Evolutionary conservation across 1,140 invertebrate species (phyloP), one percentile per base, ranked within the genome.

Genomic region (Agrilus planipennis): DNA sequence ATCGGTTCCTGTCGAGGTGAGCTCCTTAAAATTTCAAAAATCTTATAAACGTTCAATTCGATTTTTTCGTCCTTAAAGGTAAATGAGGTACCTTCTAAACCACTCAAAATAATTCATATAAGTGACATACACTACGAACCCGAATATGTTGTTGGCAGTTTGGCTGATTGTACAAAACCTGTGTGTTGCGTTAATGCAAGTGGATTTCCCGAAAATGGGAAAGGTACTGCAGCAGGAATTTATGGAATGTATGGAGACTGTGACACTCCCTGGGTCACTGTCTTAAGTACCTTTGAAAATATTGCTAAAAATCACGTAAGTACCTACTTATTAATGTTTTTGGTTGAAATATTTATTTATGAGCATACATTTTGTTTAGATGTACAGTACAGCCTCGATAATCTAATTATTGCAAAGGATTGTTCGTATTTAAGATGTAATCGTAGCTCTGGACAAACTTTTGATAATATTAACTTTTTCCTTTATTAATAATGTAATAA

Each of bases 61-160:
- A n/a, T n/a, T n/a, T n/a, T n/a, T n/a, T n/a, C n/a, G n/a, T n/a
- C n/a, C n/a, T n/a, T n/a, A n/a, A n/a, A n/a, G n/a, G n/a, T n/a
- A n/a, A n/a, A n/a, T n/a, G n/a, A n/a, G n/a, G n/a, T n/a, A n/a
- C 37, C n/a, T n/a, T 19, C 3, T 31, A 20, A 44, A 31, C 34
- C 42, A 10, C 39, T 75, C 1, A 70, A 75, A 52, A 66, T 89
- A 15, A 63, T 86, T 7, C 80, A 91, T 22, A 56, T 91, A 28
- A 76, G 80, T 0, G 89, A 92, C 55, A 72, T 86, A 27, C 89
- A 92, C 57, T 75, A 83, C 38, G 87, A 91, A 60, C 73, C 76
- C 0, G 54, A 71, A 4, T 93, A 92, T 53, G 61, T 71, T 39
- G 57, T 68, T 1, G 71, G 74, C 10, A 68, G 75, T 1, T 75